These are phyloP conservation scores for Aphelocoma californica DNA, from an alignment of 2,797 vertebrate species.

Conservation along the genomic window DNA sequence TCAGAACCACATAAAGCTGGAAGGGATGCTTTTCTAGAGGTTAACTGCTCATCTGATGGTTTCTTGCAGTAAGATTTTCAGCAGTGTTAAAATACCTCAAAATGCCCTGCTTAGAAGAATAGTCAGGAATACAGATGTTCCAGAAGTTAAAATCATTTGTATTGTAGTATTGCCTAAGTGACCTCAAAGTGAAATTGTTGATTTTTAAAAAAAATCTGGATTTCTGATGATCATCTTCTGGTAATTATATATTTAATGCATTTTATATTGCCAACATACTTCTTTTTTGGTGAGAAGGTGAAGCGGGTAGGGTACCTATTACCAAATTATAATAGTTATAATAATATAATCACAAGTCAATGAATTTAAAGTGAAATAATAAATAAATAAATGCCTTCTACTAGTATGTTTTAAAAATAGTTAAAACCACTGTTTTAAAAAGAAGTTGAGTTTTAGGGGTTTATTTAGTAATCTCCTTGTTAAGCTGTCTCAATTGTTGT, in stretches of 20 bases:
- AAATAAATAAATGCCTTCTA: not conserved
- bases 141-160: not conserved
- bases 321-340: not conserved
- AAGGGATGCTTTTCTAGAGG: not conserved
- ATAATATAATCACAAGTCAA: not conserved
- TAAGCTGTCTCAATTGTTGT: not conserved
- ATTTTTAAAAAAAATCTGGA: not conserved
- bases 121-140: not conserved
- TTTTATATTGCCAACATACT: not conserved
- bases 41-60: not conserved
- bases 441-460: not conserved
- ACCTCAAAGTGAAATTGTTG: not conserved
- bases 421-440: not conserved
- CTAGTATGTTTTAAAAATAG: not conserved
- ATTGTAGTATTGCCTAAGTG: not conserved
- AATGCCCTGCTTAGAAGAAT: not conserved
- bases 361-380: not conserved
- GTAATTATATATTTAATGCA: not conserved
- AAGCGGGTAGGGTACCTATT: accelerated
- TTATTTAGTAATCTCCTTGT: not conserved
- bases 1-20: not conserved
- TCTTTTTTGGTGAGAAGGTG: not conserved
- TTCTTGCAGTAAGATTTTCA: not conserved
- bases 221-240: not conserved
- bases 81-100: not conserved